phyloP scores from a whole-genome alignment of 2,888 invertebrate genomes.

The Amiota minor region DNA sequence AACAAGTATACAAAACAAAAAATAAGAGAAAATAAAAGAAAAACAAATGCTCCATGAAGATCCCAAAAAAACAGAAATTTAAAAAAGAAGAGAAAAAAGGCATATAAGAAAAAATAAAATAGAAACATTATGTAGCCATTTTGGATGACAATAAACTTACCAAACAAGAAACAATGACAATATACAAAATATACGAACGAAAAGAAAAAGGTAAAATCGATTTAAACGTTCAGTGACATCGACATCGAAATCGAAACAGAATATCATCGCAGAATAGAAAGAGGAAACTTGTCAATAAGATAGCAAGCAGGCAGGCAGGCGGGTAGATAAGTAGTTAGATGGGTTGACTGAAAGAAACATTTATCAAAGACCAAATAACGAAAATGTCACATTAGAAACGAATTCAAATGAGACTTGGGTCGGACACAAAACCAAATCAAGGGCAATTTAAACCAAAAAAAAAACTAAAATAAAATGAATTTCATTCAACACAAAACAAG shows the following conservation, averaged over 20 bases:
- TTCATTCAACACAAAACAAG: background rate
- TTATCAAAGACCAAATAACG: conserved; percentile 52
- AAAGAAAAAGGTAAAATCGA: conserved; percentile 59
- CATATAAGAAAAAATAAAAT: conserved; percentile 40
- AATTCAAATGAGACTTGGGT: conserved; percentile 63
- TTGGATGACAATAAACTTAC: conserved; percentile 61
- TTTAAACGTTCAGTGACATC: conserved; percentile 62
- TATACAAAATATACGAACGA: conserved; percentile 14
- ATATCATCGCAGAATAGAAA: background rate
- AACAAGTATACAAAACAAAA: conserved; percentile 29
- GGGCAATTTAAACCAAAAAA: background rate
- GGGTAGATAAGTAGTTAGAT: background rate
- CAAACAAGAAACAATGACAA: conserved; percentile 44
- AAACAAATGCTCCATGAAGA: background rate
- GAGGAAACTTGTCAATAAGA: background rate
- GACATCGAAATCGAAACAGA: background rate
- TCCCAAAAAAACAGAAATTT: conserved; percentile 26
- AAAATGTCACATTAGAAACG: conserved; percentile 63
- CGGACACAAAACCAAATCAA: background rate
- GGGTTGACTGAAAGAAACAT: conserved; percentile 42
- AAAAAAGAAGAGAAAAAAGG: conserved; percentile 44
- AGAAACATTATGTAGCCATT: conserved; percentile 65
- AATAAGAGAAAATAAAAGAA: conserved; percentile 27
- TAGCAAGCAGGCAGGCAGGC: conserved; percentile 1
- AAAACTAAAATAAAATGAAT: background rate